Evolutionary conservation across 1,140 invertebrate species (phyloP), one percentile per base, ranked within the genome.

Genomic region (Octopus sinensis): DNA sequence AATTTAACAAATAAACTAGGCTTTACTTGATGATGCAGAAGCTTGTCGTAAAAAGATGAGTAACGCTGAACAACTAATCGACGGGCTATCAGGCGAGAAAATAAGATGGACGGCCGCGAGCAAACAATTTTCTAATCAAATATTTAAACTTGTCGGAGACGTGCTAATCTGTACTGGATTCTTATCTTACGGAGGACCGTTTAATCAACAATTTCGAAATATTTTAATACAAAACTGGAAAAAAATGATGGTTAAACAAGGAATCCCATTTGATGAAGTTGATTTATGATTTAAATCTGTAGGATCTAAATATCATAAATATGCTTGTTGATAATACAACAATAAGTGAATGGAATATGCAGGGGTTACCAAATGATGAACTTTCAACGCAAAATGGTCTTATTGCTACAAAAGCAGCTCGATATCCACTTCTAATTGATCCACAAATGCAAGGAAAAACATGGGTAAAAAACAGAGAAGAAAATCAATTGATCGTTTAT

Each of bases 21-120:
- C n/a, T n/a, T n/a, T n/a, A n/a, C n/a, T n/a, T n/a, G 96, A 98
- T 87, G 96, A 96, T 62, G 96, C 97, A 0, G 96, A 97, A 89
- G 93, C 94, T 0, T 98, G 97, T 89, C 90, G 97, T 23, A 92
- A 95, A 76, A 98, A 98, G 92, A 98, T 98, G 97, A 95, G 94
- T 23, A 95, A 96, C 1, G 97, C 97, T 0, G 97, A 96, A 12
- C 94, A 96, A 5, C 91, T 99, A 0, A 98, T 99, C 81, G 96
- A 97, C 89, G 97, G 97, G 1, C 91, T 99, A 54, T 96, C 95
- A 6, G 97, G 96, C 68, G 97, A 99, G 90, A 97, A 97, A 89
- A 93, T 95, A 54, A 92, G 97, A 76, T 99, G 97, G 97, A 98
- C 96, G 0, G 94, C 96, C 85, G 96, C 98, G 90, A 97, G 96